A percentile compares a stretch with the other conserved stretches of the same genome.
These are phyloP conservation scores for Sparidentex hasta DNA, from an alignment of 2,797 vertebrate species.

Conservation along the genomic window DNA sequence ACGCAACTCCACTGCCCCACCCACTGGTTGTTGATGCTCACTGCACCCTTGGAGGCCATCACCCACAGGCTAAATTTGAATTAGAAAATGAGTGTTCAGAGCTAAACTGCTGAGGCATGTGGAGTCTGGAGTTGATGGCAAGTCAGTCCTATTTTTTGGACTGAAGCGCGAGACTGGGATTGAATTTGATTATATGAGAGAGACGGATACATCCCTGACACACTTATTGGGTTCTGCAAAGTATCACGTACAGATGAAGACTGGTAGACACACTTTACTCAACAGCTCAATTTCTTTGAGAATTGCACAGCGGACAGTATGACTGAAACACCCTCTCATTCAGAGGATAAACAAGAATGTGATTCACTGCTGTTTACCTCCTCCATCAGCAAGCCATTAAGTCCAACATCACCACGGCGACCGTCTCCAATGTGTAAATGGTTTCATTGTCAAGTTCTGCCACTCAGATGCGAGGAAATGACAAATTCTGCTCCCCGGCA, in stretches of 20 bases:
- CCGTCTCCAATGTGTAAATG: constrained; percentile 6
- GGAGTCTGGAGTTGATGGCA: not conserved
- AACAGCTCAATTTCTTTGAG: not conserved
- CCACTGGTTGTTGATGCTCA: constrained; percentile 46
- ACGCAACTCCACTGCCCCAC: constrained; percentile 51
- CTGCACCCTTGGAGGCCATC: constrained; percentile 35
- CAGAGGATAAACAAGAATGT: constrained; percentile 11
- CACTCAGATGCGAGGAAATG: not conserved
- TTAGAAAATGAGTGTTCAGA: not conserved
- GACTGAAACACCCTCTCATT: constrained; percentile 20
- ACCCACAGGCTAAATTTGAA: not conserved
- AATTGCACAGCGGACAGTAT: constrained; percentile 1
- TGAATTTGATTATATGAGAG: not conserved
- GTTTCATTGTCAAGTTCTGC: constrained; percentile 13
- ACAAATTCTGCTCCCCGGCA: not conserved
- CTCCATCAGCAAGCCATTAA: constrained; percentile 1
- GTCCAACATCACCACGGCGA: constrained; percentile 46
- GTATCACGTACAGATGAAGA: not conserved
- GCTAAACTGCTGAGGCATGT: not conserved
- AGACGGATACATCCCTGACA: not conserved
- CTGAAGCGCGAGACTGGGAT: not conserved
- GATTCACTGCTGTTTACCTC: constrained; percentile 40
- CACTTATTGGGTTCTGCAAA: not conserved
- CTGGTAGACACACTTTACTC: not conserved
- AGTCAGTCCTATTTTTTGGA: not conserved